Evolutionary conservation across 2,888 invertebrate genomes (phyloP), one percentile per base, ranked within the genome.

Genomic region (Phrixothrix hirtus): DNA sequence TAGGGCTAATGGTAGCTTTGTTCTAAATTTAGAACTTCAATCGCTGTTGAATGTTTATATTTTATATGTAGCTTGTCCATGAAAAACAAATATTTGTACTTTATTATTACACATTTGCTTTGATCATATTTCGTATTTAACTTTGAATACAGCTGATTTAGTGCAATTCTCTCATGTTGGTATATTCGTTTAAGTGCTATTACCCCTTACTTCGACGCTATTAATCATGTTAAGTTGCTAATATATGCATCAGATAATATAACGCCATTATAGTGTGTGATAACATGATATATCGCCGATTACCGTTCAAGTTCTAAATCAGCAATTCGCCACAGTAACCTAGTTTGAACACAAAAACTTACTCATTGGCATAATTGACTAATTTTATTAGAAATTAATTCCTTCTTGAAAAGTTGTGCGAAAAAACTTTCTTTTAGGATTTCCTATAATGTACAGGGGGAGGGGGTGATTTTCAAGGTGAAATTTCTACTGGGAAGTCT

Each of bases 241-340:
- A 53, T 53, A 38, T 48, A 53, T 48, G 53, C 47, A 53, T 53
- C 53, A 43, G 53, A 53, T 53, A 53, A 35, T 43, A 32, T 31
- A 53, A 53, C 36, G 44, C 53, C 48, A 53, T 53, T 53, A 53
- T 37, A 53, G 46, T 43, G 42, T 47, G 43, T 48, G 47, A 48
- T 44, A 45, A 39, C 36, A 42, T 53, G 53, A 53, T 53, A 39
- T 53, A 53, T 38, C n/a, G 43, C 43, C 43, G 53, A 53, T 53
- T 53, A 48, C 38, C 16, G 38, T 47, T 48, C 42, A 38, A 47
- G 42, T 37, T 48, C 31, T 29, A 39, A 47, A 53, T 53, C 53
- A 53, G 53, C 53, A 21, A 7, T 21, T 21, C 7, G 7, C 7
- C 7, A 21, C 7, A 5, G 21, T 7, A 21, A 21, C 21, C 21